Percentiles rank a stretch among this genome's conserved stretches.
Conservation (phyloP, 2,113 vertebrate genomes). For the Accipiter cooperii region DNA sequence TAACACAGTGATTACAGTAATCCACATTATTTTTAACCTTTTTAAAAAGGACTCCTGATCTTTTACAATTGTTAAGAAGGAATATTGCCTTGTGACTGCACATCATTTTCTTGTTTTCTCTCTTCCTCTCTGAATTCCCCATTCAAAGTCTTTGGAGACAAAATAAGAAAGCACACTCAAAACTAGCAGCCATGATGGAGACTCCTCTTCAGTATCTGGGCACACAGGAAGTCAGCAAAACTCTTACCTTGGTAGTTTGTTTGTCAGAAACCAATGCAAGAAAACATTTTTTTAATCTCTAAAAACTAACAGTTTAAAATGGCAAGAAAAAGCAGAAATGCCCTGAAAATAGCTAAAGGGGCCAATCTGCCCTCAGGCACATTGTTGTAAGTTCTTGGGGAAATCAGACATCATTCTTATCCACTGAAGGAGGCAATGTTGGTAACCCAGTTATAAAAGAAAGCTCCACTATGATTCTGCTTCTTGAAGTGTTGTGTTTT, state of each 20-base stretch:
- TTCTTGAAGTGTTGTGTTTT: background rate
- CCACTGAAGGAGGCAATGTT: background rate
- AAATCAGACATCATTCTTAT: background rate
- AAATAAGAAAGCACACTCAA: background rate
- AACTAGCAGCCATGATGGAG: background rate
- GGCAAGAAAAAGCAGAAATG: background rate
- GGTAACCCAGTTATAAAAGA: background rate
- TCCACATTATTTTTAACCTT: background rate
- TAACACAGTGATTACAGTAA: background rate
- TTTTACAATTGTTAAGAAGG: background rate
- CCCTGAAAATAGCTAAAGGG: background rate
- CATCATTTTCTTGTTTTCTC: background rate
- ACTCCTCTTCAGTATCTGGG: background rate
- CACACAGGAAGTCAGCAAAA: background rate
- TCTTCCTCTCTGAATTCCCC: background rate
- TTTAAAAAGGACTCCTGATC: background rate
- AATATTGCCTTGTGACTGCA: background rate
- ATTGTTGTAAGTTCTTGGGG: background rate
- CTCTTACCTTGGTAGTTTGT: background rate
- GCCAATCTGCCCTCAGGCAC: background rate
- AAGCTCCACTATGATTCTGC: background rate
- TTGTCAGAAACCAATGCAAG: background rate
- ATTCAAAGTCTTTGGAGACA: background rate
- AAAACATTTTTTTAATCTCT: background rate
- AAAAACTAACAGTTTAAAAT: background rate